Base-by-base conservation (phyloP, 2,797 vertebrate species). In the Malacoctenus gilli region DNA sequence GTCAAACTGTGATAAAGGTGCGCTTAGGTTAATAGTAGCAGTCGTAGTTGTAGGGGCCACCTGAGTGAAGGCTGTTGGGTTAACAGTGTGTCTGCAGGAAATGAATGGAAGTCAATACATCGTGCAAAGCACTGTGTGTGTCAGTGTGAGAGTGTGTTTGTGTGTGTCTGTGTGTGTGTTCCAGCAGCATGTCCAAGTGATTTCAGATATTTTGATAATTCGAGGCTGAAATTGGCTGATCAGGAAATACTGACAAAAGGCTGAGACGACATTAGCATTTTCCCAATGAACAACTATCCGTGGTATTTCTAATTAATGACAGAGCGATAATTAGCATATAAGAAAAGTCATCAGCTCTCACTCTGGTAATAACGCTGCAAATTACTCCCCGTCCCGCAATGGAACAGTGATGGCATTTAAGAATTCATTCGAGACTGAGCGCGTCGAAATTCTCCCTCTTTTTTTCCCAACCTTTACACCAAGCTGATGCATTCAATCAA, bases 251-350 rank as follows among this genome's bases (percentile, higher is more conserved):
- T 28, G 66, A 58, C 55, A 61, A 76, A 82, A 84, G 77, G 79
- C 83, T 80, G 83, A 39, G 67, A 65, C 68, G 20, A 48, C 69
- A 83, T 85, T 83, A 77, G 59, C 77, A 82, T 75, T 77, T 85
- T 37, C 61, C 46, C 62, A 34, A 32, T 52, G 44, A 72, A 59
- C 41, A 67, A 52, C 72, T 69, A 79, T 71, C 79, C 59, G 64
- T 59, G 67, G 57, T 72, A 68, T 80, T 79, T 81, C 66, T 85
- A 79, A 85, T 85, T 84, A 85, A 84, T 70, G 66, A 76, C 74
- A 77, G 77, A 60, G 47, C 75, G 70, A 74, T 79, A 75, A 85
- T 86, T 82, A 84, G 77, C 67, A 67, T 53, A 59, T 49, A 28
- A 75, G 77, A 79, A 61, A 77, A 77, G 69, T 50, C 67, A 69